Base-by-base conservation (phyloP, 2,113 vertebrate genomes). In the Nycticryphes semicollaris region DNA sequence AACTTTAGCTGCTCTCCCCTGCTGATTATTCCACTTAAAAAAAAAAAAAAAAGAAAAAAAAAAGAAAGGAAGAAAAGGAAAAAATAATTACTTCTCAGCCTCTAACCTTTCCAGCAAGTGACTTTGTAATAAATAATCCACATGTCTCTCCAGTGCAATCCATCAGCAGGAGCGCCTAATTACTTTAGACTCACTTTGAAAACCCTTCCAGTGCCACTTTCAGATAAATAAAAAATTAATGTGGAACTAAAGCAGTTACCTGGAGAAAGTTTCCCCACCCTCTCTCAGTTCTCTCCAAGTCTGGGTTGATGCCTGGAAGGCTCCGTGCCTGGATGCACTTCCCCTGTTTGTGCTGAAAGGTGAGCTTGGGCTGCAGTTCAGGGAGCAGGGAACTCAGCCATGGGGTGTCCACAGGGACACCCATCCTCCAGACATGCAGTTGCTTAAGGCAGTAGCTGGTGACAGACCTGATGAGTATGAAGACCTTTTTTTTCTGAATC, bases 21-120 rank as follows among this genome's bases (percentile, higher is more conserved):
- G 92, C 57, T 84, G 93, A 97, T 94, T 87, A 80, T 16, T 27
- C 63, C 75, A 66, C 87, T 94, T 87, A 83, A 62, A 85, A 93
- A 69, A 56, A 94, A 87, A 59, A 70, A 82, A 75, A 97, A 97
- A 98, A 98, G 98, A 54, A 56, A 54, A 57, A 57, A 57, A 60
- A 57, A 81, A 21, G 1, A 54, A 54, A 28, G 8, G 48, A 89
- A 90, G 77, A 95, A 96, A 95, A 92, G 97, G 95, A 96, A 97
- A 97, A 98, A 98, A 98, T 97, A 98, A 98, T 98, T 98, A 98
- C 98, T 98, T 98, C 97, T 97, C 98, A 98, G 98, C 98, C 98
- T 98, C 98, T 98, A 98, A 98, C 98, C 98, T 98, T 98, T 98
- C 98, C 89, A 96, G 98, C 98, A 97, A 98, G 98, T 96, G 98